Percentiles rank a stretch among this genome's conserved stretches.
Conservation (phyloP, 2,888 invertebrate species). For the Argyresthia albistria region DNA sequence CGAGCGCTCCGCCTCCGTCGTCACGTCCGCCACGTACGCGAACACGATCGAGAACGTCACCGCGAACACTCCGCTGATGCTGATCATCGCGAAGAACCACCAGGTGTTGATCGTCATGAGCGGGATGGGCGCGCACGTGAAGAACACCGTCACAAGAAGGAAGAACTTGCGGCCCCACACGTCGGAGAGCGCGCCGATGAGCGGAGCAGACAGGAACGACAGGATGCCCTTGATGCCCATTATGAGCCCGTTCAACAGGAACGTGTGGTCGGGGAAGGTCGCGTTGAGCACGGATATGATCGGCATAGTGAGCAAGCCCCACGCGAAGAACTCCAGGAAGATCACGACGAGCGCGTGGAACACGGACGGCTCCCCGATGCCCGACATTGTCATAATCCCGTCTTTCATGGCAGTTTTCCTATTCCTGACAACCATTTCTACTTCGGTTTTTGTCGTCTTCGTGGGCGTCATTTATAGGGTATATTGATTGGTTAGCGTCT, state of each 20-base stretch:
- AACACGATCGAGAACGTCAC: conserved; percentile 99
- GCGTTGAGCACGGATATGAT: conserved; percentile 95
- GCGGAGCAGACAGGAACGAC: conserved; percentile 97
- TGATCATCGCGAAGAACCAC: conserved; percentile 99
- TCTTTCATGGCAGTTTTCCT: conserved; percentile 90
- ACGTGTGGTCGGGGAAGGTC: conserved; percentile 99
- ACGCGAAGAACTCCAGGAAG: conserved; percentile 99
- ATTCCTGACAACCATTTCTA: conserved; percentile 90
- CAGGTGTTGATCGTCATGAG: conserved; percentile 99
- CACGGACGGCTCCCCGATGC: conserved; percentile 95
- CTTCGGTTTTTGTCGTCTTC: conserved; percentile 86
- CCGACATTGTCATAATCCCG: conserved; percentile 89
- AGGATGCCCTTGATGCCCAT: conserved; percentile 98
- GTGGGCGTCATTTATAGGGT: conserved; percentile 77
- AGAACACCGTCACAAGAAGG: conserved; percentile 96
- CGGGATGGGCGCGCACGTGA: conserved; percentile 99
- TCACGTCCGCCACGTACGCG: conserved; percentile 99
- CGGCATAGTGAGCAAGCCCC: conserved; percentile 98
- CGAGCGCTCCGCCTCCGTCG: conserved; percentile 95
- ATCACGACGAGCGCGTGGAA: conserved; percentile 99
- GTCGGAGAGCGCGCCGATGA: conserved; percentile 97
- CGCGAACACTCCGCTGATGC: conserved; percentile 98
- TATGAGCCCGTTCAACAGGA: conserved; percentile 99
- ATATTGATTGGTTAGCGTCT: conserved; percentile 33
- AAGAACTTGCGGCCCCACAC: conserved; percentile 99